phyloP scores from a whole-genome alignment of 2,888 invertebrate genomes.

The Eupithecia pulchellata region DNA sequence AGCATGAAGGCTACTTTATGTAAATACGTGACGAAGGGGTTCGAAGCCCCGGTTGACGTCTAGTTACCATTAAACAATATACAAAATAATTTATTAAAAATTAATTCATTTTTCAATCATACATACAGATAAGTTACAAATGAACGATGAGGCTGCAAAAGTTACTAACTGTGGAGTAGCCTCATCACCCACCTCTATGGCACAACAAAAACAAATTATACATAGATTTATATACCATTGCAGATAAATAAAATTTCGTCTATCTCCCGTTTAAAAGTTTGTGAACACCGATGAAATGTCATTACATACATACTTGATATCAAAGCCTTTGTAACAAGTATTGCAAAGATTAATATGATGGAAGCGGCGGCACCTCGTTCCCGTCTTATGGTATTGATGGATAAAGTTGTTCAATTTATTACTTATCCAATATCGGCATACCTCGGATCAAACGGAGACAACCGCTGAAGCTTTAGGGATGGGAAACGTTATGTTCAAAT shows the following conservation, averaged over 20 bases:
- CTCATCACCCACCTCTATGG: too few species aligned
- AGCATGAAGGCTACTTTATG: neutral
- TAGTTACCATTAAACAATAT: neutral
- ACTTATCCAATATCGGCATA: slow-evolving; percentile 28
- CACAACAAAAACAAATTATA: too few species aligned
- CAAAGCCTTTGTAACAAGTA: neutral
- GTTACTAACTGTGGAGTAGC: too few species aligned
- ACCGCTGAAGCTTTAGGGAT: slow-evolving; percentile 12
- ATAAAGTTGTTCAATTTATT: slow-evolving; percentile 31
- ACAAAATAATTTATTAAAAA: too few species aligned
- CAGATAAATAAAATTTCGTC: neutral
- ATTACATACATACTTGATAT: neutral
- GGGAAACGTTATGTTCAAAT: neutral
- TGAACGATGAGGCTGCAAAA: too few species aligned
- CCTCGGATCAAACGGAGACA: slow-evolving; percentile 21
- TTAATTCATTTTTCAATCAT: too few species aligned
- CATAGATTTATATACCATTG: too few species aligned
- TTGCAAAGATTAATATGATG: neutral
- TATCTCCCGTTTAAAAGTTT: neutral
- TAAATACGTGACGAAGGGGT: neutral
- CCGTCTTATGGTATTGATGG: slow-evolving; percentile 4
- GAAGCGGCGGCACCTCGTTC: neutral
- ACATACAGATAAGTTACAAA: too few species aligned
- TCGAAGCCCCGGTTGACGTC: neutral
- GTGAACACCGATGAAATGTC: neutral